Evolutionary conservation across 2,797 vertebrate species (phyloP).

Genomic region (Lagocephalus sceleratus): DNA sequence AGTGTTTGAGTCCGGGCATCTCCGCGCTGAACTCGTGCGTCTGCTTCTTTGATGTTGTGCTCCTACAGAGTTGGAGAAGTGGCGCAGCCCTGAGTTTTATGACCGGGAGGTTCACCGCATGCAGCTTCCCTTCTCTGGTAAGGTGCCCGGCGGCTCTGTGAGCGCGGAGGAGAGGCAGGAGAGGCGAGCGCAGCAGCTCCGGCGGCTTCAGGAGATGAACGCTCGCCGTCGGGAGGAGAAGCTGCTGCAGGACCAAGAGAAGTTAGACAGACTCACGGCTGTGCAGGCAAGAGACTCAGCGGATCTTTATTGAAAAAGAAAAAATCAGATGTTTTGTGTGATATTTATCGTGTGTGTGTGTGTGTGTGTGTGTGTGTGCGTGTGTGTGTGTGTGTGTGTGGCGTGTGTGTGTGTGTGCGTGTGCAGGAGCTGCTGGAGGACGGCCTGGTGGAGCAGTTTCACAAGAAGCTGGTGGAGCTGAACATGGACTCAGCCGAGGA

Average conservation of each 20-base stretch:
- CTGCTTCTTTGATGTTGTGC: background rate
- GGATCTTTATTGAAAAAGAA: background rate
- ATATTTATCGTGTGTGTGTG: too few species aligned
- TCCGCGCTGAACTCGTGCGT: background rate
- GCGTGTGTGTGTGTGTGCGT: too few species aligned
- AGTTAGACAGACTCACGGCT: constrained; percentile 83
- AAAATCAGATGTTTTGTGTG: too few species aligned
- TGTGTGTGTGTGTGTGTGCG: too few species aligned
- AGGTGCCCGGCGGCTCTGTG: constrained; percentile 82
- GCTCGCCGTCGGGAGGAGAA: constrained; percentile 89
- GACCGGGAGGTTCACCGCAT: constrained; percentile 91
- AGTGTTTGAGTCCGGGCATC: too few species aligned
- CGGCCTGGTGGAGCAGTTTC: constrained; percentile 91
- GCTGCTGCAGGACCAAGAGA: constrained; percentile 91
- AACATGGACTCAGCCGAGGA: constrained; percentile 98
- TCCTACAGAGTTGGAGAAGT: constrained; percentile 86
- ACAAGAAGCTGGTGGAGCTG: constrained; percentile 88
- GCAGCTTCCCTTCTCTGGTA: constrained; percentile 91
- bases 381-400: too few species aligned
- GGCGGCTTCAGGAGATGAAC: constrained; percentile 90
- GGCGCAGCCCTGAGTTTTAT: constrained; percentile 90
- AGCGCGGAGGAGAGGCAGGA: constrained; percentile 90
- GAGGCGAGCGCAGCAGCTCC: constrained; percentile 88
- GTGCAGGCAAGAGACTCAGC: constrained; percentile 77
- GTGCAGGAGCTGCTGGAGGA: constrained; percentile 90